Conservation (phyloP, 2,797 vertebrate genomes). For the Halcyon chelicuti region DNA sequence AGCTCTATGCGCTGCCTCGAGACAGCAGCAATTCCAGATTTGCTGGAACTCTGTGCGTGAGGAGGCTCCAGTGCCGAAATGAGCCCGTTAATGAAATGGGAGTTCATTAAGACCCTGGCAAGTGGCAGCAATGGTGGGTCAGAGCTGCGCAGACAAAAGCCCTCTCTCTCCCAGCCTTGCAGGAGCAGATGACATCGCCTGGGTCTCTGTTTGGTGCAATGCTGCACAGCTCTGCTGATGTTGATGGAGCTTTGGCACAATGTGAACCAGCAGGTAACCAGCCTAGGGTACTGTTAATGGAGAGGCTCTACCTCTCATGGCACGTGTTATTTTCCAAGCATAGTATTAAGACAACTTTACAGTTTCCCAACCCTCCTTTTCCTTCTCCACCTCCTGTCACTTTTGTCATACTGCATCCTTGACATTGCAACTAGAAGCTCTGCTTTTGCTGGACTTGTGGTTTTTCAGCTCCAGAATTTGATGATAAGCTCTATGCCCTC, state of each 20-base stretch:
- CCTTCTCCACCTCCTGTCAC: background rate
- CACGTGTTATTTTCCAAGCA: background rate
- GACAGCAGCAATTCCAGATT: background rate
- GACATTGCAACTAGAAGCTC: background rate
- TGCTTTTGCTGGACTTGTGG: background rate
- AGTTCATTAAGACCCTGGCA: background rate
- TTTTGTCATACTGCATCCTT: background rate
- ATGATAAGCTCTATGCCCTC: background rate
- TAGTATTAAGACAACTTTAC: background rate
- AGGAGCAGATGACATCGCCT: background rate
- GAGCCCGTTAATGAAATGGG: accelerated
- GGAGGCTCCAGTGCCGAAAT: accelerated
- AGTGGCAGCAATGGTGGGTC: background rate
- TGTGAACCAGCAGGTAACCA: background rate
- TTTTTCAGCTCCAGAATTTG: background rate
- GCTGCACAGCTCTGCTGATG: background rate
- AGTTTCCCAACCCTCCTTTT: background rate
- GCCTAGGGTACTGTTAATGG: background rate
- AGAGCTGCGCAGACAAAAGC: background rate
- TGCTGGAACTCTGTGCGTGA: background rate
- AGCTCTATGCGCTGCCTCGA: background rate
- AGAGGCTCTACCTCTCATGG: accelerated
- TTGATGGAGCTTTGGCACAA: background rate
- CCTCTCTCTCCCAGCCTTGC: background rate
- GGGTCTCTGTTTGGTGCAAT: background rate